Conservation (phyloP, 2,797 vertebrate genomes). For the Pangasius mekongensis region DNA sequence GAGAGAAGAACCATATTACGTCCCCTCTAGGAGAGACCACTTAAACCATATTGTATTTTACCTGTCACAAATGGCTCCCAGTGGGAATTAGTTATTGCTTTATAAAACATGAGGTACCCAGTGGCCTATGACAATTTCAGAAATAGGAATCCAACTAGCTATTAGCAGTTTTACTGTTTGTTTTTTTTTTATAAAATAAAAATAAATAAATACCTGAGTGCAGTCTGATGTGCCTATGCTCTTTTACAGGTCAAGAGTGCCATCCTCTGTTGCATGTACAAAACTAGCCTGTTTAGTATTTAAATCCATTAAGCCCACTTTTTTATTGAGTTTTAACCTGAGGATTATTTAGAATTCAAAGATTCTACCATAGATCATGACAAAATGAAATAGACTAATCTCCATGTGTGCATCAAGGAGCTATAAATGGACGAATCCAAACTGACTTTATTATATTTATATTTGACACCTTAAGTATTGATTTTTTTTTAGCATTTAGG, state of each 20-base stretch:
- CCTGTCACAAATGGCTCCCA: neutral
- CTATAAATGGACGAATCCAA: neutral
- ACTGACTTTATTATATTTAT: neutral
- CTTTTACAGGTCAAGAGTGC: conserved; percentile 13
- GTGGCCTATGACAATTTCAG: neutral
- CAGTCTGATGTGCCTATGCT: neutral
- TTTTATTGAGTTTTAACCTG: neutral
- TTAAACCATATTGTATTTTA: neutral
- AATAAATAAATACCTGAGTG: neutral
- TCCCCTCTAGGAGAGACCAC: neutral
- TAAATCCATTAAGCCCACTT: too few species aligned
- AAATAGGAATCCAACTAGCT: neutral
- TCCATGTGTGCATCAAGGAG: neutral
- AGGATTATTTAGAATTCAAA: neutral
- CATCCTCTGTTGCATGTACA: conserved; percentile 17
- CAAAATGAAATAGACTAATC: neutral
- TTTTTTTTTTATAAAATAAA: too few species aligned
- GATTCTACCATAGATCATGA: neutral
- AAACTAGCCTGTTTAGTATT: neutral
- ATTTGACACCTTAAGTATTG: neutral
- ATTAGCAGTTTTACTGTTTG: neutral
- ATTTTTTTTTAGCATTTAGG: neutral
- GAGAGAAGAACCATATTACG: neutral
- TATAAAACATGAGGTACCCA: neutral
- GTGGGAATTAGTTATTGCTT: neutral